These are phyloP conservation scores for Trinorchestia longiramus DNA, from an alignment of 1,140 invertebrate genomes.

Conservation along the genomic window DNA sequence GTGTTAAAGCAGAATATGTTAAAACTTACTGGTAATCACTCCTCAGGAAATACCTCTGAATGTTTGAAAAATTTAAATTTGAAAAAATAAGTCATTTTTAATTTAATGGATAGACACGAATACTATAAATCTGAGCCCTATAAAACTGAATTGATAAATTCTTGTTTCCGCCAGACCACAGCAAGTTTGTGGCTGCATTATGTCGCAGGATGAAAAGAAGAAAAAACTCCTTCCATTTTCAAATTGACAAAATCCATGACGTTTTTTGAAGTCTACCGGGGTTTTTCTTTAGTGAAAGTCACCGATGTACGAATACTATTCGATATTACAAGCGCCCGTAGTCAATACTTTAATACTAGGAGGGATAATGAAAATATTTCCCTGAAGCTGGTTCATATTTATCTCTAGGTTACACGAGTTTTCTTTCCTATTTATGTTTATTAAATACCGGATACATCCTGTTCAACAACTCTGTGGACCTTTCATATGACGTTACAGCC, in stretches of 20 bases:
- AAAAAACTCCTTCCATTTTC: neutral
- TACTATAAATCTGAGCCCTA: neutral
- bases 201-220: neutral
- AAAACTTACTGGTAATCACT: too few species aligned
- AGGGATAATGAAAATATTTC: neutral
- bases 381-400: neutral
- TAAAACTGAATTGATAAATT: neutral
- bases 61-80: too few species aligned
- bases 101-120: too few species aligned
- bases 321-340: neutral
- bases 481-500: neutral
- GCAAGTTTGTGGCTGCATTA: neutral
- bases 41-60: too few species aligned
- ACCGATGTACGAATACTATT: neutral
- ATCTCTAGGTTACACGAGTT: neutral
- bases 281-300: neutral
- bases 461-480: too few species aligned
- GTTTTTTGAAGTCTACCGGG: neutral
- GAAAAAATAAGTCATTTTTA: too few species aligned
- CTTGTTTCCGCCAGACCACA: too few species aligned
- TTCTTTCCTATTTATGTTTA: neutral
- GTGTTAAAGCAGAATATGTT: too few species aligned
- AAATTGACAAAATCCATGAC: neutral
- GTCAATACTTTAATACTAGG: neutral
- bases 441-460: neutral